Percentiles rank a stretch among this genome's conserved stretches.
These are phyloP conservation scores for Neomonachus schauinslandi DNA, from an alignment of 2,113 vertebrate species.

Conservation along the genomic window DNA sequence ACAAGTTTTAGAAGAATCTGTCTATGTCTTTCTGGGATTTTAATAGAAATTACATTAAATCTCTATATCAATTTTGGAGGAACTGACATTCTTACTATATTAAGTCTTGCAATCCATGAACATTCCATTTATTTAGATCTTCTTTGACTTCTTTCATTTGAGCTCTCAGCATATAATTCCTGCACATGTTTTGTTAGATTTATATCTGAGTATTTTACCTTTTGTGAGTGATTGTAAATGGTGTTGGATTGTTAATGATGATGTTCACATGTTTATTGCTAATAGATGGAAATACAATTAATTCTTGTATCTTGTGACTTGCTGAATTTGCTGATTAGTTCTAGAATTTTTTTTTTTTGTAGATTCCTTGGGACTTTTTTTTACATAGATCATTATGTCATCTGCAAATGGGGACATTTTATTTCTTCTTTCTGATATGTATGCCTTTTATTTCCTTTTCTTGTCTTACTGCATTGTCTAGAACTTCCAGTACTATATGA, in stretches of 20 bases:
- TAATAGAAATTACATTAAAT: background rate
- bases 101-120: background rate
- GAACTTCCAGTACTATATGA: background rate
- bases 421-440: background rate
- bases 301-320: background rate
- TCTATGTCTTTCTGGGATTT: background rate
- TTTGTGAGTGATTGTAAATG: background rate
- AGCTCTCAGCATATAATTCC: background rate
- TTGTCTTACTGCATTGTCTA: background rate
- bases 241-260: background rate
- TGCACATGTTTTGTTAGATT: background rate
- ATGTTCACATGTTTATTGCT: background rate
- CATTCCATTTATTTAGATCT: background rate
- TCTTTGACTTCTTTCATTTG: background rate
- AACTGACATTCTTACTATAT: background rate
- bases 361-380: background rate
- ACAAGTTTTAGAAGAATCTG: background rate
- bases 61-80: background rate
- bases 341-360: background rate
- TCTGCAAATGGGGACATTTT: background rate
- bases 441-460: background rate
- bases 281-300: background rate
- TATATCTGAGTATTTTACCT: background rate
- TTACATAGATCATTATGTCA: background rate
- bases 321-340: background rate